These are phyloP conservation scores for Trichomycterus rosablanca DNA, from an alignment of 2,113 vertebrate species.

Conservation along the genomic window DNA sequence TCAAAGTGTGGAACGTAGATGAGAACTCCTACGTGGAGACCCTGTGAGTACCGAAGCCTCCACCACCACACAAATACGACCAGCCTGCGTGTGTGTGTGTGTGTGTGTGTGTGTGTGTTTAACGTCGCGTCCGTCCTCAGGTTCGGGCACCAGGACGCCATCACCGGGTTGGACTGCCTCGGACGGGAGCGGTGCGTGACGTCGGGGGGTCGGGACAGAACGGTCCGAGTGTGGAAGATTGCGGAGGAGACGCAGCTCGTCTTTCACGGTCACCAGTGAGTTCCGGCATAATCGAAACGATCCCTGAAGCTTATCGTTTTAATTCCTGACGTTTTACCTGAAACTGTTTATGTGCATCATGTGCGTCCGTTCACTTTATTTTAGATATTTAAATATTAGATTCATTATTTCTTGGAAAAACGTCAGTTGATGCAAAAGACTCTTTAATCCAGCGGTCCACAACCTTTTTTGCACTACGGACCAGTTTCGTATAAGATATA, in stretches of 20 bases:
- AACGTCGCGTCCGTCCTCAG: constrained; percentile 53
- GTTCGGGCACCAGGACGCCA: constrained; percentile 88
- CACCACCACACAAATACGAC: background rate
- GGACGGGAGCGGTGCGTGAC: constrained; percentile 93
- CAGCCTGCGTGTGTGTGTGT: background rate
- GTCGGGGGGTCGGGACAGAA: constrained; percentile 82
- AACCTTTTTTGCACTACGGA: too few species aligned
- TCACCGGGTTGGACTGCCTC: constrained; percentile 85
- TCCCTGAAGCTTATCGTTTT: too few species aligned
- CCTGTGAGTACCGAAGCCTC: constrained; percentile 83
- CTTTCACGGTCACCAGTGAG: constrained; percentile 91
- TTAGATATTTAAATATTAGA: too few species aligned
- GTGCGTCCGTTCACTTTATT: too few species aligned
- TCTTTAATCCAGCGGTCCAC: too few species aligned
- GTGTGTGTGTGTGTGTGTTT: background rate
- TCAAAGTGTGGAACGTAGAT: constrained; percentile 94
- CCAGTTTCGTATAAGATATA: too few species aligned
- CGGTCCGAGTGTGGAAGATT: constrained; percentile 93
- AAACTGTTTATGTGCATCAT: too few species aligned
- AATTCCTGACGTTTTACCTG: too few species aligned
- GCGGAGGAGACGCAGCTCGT: constrained; percentile 92
- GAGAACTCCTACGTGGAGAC: constrained; percentile 95
- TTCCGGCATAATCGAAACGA: background rate
- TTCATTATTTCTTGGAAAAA: too few species aligned
- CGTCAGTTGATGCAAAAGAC: too few species aligned